These are phyloP conservation scores for Dascyllus trimaculatus DNA, from an alignment of 2,113 vertebrate genomes.

Conservation along the genomic window DNA sequence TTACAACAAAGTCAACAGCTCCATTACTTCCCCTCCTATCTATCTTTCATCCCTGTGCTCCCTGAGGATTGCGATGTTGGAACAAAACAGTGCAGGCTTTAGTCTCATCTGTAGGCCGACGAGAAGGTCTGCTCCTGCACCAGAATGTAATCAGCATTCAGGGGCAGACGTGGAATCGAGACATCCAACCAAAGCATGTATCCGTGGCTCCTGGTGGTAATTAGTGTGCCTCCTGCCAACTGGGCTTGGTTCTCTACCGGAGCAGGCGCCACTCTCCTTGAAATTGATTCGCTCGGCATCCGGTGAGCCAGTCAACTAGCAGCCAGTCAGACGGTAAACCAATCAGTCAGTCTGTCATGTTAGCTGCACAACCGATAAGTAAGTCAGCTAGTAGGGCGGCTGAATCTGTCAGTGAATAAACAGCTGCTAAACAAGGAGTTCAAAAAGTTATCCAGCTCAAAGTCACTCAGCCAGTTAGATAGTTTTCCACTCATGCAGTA, in stretches of 20 bases:
- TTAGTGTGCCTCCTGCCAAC: conserved; percentile 64
- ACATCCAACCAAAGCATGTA: conserved; percentile 64
- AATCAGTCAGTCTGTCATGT: conserved; percentile 43
- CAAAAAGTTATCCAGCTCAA: conserved; percentile 30
- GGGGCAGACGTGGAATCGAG: conserved; percentile 44
- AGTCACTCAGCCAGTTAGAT: conserved; percentile 22
- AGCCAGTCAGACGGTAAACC: conserved; percentile 28
- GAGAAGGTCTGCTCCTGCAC: conserved; percentile 47
- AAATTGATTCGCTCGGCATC: conserved; percentile 63
- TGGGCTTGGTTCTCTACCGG: conserved; percentile 32
- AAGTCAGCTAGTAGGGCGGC: conserved; percentile 8
- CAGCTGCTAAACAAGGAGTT: conserved; percentile 11
- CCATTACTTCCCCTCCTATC: conserved; percentile 65
- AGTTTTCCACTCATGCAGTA: conserved; percentile 20
- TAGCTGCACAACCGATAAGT: conserved; percentile 8
- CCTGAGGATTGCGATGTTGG: conserved; percentile 56
- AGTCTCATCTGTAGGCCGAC: conserved; percentile 62
- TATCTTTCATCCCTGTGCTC: conserved; percentile 58
- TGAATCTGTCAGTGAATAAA: conserved; percentile 11
- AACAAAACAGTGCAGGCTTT: conserved; percentile 56
- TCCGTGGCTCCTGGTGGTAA: conserved; percentile 59
- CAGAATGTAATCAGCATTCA: conserved; percentile 71
- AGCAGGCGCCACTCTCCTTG: conserved; percentile 19
- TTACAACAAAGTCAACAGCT: conserved; percentile 79
- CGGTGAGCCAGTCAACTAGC: conserved; percentile 8